Conservation (phyloP, 2,113 vertebrate genomes). For the Chionodraco myersi region DNA sequence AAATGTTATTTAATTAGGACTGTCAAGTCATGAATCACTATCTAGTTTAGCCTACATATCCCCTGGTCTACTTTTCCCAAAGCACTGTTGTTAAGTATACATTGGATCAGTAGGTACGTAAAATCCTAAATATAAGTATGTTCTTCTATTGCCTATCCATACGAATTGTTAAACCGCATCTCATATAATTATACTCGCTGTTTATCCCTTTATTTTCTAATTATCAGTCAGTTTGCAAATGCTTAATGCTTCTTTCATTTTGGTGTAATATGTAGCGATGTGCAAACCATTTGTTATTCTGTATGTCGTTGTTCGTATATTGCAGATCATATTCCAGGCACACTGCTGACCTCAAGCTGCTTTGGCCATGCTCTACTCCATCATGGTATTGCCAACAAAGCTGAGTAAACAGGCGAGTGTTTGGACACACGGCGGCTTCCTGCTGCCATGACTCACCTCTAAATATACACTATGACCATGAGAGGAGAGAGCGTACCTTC, state of each 20-base stretch:
- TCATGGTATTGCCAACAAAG: neutral
- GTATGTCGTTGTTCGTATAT: neutral
- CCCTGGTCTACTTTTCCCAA: too few relatives aligned
- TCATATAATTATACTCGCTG: neutral
- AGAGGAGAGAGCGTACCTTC: conserved; percentile 83
- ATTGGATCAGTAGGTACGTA: too few relatives aligned
- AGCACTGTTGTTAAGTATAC: too few relatives aligned
- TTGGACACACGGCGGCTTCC: conserved; percentile 17
- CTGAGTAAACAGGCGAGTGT: conserved; percentile 59
- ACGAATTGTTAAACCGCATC: neutral
- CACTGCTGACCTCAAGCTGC: neutral
- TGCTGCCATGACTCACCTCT: conserved; percentile 23
- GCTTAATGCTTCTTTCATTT: neutral
- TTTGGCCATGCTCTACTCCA: neutral
- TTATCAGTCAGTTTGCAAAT: neutral
- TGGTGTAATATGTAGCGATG: neutral
- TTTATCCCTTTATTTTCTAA: neutral
- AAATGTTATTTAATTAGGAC: too few relatives aligned
- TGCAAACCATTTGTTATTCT: too few relatives aligned
- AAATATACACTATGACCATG: neutral
- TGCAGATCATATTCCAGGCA: neutral
- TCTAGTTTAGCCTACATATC: too few relatives aligned
- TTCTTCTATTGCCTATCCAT: neutral
- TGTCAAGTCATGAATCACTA: too few relatives aligned
- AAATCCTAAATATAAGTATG: neutral